Percentiles rank a stretch among this genome's conserved stretches.
phyloP scores from a whole-genome alignment of 2,797 vertebrate genomes.

The Fistularia tabacaria region DNA sequence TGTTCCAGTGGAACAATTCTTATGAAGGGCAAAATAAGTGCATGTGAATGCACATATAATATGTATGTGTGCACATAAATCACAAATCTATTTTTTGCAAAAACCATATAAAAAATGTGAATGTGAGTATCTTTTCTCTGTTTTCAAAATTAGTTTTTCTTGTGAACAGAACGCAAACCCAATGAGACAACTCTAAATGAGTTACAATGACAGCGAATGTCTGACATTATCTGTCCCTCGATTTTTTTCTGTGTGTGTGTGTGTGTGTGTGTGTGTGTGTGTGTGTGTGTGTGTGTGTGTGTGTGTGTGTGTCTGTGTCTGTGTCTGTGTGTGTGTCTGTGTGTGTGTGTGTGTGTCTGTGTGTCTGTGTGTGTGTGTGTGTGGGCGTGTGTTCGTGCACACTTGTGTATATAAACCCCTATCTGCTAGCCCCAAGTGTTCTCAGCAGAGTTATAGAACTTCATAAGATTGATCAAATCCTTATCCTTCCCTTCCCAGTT shows the following conservation, averaged over 20 bases:
- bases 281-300: too few species aligned
- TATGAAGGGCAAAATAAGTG: constrained; percentile 6
- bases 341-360: too few species aligned
- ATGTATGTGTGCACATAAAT: constrained; percentile 5
- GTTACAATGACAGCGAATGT: constrained; percentile 7
- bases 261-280: too few species aligned
- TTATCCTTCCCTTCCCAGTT: constrained; percentile 31
- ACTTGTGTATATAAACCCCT: neutral
- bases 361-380: too few species aligned
- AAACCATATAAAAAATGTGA: too few species aligned
- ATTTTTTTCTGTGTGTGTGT: too few species aligned
- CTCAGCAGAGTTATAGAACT: constrained; percentile 13
- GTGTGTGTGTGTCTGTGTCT: neutral
- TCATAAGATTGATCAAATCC: constrained; percentile 35
- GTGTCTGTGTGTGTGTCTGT: too few species aligned
- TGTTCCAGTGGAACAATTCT: constrained; percentile 13
- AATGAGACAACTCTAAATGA: neutral
- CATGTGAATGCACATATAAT: neutral
- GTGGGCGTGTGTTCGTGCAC: too few species aligned
- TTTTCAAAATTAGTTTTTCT: too few species aligned
- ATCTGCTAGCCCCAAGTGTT: neutral
- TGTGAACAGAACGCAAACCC: constrained; percentile 1
- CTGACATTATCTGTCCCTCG: constrained; percentile 6
- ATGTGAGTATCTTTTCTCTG: too few species aligned
- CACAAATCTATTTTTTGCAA: neutral